phyloP scores from a whole-genome alignment of 1,140 invertebrate genomes.

The Cherax quadricarinatus region DNA sequence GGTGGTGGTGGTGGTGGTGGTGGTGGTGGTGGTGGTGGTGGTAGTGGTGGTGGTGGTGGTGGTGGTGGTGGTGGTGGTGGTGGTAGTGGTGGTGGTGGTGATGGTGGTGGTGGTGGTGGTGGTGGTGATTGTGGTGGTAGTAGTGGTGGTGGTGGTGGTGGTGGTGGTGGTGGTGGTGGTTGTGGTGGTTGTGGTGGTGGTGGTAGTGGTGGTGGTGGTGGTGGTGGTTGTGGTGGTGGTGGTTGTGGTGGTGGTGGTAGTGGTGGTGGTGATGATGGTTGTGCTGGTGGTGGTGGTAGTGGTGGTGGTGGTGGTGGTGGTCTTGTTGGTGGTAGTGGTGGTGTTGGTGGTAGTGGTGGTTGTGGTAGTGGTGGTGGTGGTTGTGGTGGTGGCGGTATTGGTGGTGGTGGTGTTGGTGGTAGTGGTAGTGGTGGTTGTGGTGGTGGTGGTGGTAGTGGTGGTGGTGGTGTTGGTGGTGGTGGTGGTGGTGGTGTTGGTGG shows the following conservation, averaged over 20 bases:
- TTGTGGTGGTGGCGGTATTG: too few relatives aligned
- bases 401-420: too few relatives aligned
- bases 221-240: neutral
- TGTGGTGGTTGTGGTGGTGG: neutral
- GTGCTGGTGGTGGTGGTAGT: neutral
- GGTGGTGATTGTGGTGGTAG: too few relatives aligned
- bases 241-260: neutral
- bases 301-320: too few relatives aligned
- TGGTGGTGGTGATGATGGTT: neutral
- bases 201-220: neutral
- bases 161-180: neutral
- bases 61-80: neutral
- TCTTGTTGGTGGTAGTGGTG: too few relatives aligned
- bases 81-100: neutral
- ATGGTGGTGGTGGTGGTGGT: neutral
- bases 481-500: neutral
- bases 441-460: neutral
- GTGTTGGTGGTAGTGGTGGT: neutral
- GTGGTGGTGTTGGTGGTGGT: too few relatives aligned
- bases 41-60: neutral
- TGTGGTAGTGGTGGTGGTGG: too few relatives aligned
- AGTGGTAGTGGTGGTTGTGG: neutral
- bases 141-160: neutral
- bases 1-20: neutral
- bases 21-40: neutral